A percentile compares a stretch with the other conserved stretches of the same genome.
phyloP scores from a whole-genome alignment of 2,113 vertebrate species.

The Oryzias woworae region DNA sequence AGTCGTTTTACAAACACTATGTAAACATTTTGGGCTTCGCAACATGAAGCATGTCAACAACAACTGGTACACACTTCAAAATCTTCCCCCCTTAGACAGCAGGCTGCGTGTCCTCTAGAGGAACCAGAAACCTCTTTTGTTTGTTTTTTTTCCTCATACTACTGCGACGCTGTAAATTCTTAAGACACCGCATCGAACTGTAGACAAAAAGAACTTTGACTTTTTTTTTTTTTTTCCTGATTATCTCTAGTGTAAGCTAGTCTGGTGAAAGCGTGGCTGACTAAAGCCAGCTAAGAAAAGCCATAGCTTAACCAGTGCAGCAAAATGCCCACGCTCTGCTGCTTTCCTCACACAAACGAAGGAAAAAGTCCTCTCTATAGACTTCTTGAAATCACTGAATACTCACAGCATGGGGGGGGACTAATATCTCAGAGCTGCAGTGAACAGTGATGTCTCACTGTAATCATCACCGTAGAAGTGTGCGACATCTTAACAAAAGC shows the following conservation, averaged over 20 bases:
- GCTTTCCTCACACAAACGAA: slow-evolving; percentile 29
- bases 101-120: no score
- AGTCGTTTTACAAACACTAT: no score
- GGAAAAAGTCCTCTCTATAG: slow-evolving; percentile 10
- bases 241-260: slow-evolving; percentile 49
- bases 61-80: no score
- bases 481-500: slow-evolving; percentile 60
- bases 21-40: no score
- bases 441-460: slow-evolving; percentile 7
- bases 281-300: slow-evolving; percentile 61
- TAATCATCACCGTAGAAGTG: slow-evolving; percentile 33
- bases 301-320: slow-evolving; percentile 45
- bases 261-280: slow-evolving; percentile 54
- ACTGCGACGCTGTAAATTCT: slow-evolving; percentile 35
- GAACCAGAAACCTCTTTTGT: not conserved
- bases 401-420: slow-evolving; percentile 3
- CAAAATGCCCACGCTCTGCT: slow-evolving; percentile 65
- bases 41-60: no score
- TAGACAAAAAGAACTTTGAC: slow-evolving; percentile 25
- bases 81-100: no score
- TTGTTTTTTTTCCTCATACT: not conserved
- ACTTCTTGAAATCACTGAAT: slow-evolving; percentile 4
- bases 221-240: slow-evolving; percentile 15
- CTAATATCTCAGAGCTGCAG: slow-evolving; percentile 33
- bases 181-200: slow-evolving; percentile 46